Conservation (phyloP, 2,797 vertebrate species). For the Typhlichthys subterraneus region DNA sequence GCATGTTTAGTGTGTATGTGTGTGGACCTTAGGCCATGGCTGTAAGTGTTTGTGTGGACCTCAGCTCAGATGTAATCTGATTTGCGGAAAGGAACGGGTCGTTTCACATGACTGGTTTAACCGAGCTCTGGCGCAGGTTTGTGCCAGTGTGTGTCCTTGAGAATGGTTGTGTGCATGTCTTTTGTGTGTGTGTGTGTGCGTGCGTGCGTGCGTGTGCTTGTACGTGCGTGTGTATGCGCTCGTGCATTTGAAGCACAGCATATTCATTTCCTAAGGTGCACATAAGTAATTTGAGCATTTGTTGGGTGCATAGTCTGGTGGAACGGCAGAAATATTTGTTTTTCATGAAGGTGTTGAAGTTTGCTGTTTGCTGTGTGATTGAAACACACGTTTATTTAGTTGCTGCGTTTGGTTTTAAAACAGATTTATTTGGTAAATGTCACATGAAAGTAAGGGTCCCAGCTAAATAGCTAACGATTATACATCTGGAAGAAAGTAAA, state of each 20-base stretch:
- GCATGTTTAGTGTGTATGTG: slow-evolving; percentile 26
- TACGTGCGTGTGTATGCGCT: slow-evolving; percentile 8
- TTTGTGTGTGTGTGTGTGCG: slow-evolving; percentile 11
- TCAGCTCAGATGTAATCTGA: slow-evolving; percentile 80
- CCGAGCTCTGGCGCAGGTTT: slow-evolving; percentile 71
- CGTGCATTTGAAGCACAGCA: slow-evolving; percentile 12
- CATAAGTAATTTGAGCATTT: slow-evolving; percentile 34
- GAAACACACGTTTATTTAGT: slow-evolving; percentile 29
- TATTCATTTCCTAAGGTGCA: slow-evolving; percentile 38
- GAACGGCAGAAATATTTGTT: slow-evolving; percentile 39
- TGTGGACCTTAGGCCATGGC: slow-evolving; percentile 37
- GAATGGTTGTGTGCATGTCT: slow-evolving; percentile 6
- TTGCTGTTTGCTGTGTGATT: slow-evolving; percentile 30
- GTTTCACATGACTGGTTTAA: slow-evolving; percentile 84
- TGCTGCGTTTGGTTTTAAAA: slow-evolving; percentile 28
- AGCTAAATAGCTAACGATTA: slow-evolving; percentile 56
- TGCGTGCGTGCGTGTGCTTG: slow-evolving; percentile 17
- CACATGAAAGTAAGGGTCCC: slow-evolving; percentile 40
- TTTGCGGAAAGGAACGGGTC: slow-evolving; percentile 77
- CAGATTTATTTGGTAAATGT: slow-evolving; percentile 41
- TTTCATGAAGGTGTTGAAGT: slow-evolving; percentile 52
- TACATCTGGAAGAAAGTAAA: slow-evolving; percentile 63
- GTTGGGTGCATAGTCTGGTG: slow-evolving; percentile 22
- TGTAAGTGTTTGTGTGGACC: slow-evolving; percentile 46
- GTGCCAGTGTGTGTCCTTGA: slow-evolving; percentile 72